Percentiles rank a stretch among this genome's conserved stretches.
These are phyloP conservation scores for Nestor notabilis DNA, from an alignment of 2,113 vertebrate genomes.

Conservation along the genomic window DNA sequence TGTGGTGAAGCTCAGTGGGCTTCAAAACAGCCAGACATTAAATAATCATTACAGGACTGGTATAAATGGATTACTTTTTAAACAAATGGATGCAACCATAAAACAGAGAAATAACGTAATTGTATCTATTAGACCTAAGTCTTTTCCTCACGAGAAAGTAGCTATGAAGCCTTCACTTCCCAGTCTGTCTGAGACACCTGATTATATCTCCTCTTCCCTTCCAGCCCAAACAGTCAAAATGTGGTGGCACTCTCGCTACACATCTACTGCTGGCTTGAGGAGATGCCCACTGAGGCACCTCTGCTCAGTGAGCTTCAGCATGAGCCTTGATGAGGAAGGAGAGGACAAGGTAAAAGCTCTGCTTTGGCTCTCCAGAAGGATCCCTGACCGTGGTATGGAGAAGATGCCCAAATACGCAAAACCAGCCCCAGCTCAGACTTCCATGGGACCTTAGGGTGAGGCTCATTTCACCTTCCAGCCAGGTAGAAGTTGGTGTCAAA, in stretches of 20 bases:
- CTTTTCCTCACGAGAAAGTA: slow-evolving; percentile 27
- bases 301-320: not conserved
- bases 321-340: not conserved
- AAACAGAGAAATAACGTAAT: not conserved
- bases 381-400: fast-evolving
- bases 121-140: slow-evolving; percentile 19
- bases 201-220: not conserved
- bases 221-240: not conserved
- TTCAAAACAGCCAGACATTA: slow-evolving; percentile 4
- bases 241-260: fast-evolving
- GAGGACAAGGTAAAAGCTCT: not conserved
- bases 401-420: not conserved
- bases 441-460: not conserved
- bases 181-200: not conserved
- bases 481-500: not conserved
- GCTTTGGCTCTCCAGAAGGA: not conserved
- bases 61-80: slow-evolving; percentile 49
- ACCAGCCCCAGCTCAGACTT: not conserved
- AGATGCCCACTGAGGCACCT: not conserved
- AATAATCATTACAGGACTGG: slow-evolving; percentile 32
- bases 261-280: not conserved
- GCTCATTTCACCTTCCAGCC: not conserved
- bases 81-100: slow-evolving; percentile 15
- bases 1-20: fast-evolving
- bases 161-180: not conserved